Conservation (phyloP, 2,797 vertebrate species). For the Chloroceryle amazona region DNA sequence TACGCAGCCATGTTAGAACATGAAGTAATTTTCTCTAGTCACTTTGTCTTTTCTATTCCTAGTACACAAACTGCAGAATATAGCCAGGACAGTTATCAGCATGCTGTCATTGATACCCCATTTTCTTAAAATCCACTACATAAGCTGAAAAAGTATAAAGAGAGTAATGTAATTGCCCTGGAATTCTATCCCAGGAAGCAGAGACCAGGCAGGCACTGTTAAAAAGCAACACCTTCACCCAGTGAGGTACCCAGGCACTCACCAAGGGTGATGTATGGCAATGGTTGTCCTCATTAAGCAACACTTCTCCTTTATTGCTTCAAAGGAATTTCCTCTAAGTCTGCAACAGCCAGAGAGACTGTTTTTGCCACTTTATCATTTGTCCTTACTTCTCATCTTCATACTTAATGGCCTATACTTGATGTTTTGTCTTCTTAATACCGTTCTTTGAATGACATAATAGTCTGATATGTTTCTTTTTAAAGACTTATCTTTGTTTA, state of each 20-base stretch:
- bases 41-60: background rate
- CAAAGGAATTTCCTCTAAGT: background rate
- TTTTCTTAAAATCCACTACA: background rate
- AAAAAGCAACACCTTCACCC: background rate
- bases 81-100: background rate
- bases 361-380: background rate
- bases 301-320: background rate
- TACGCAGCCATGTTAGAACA: background rate
- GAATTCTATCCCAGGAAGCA: background rate
- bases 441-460: background rate
- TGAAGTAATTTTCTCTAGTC: background rate
- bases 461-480: background rate
- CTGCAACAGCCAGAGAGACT: background rate
- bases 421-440: background rate
- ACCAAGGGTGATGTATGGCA: fast-evolving
- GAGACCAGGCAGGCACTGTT: background rate
- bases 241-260: too few species aligned
- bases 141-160: background rate
- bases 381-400: background rate
- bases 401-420: background rate
- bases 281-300: background rate
- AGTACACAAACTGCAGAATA: background rate
- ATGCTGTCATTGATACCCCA: background rate
- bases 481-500: background rate
- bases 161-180: background rate